phyloP scores from a whole-genome alignment of 2,888 invertebrate species.

The Schrankia costaestrigalis region DNA sequence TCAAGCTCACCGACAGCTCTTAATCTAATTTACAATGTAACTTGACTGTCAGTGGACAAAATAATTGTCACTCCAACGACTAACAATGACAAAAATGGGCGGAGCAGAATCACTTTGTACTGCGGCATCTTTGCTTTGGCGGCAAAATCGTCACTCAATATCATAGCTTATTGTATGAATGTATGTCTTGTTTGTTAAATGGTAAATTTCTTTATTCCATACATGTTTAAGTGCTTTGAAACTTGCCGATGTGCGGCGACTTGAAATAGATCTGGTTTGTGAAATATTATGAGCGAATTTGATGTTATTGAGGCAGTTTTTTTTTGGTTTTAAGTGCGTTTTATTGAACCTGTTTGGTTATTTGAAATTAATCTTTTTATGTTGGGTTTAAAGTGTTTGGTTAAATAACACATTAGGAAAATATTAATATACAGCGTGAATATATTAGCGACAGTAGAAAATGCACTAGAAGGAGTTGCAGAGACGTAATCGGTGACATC shows the following conservation, averaged over 20 bases:
- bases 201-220: slow-evolving; percentile 30
- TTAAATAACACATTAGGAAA: too few species aligned
- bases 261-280: slow-evolving; percentile 18
- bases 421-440: too few species aligned
- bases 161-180: too few species aligned
- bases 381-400: too few species aligned
- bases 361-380: neutral
- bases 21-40: slow-evolving; percentile 52
- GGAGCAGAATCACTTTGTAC: slow-evolving; percentile 48
- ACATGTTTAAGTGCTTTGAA: slow-evolving; percentile 31
- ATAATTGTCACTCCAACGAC: slow-evolving; percentile 13
- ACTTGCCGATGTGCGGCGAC: slow-evolving; percentile 25
- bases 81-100: slow-evolving; percentile 37
- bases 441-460: too few species aligned
- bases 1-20: slow-evolving; percentile 53
- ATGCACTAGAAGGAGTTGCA: too few species aligned
- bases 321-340: slow-evolving; percentile 4
- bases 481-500: too few species aligned
- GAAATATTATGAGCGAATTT: slow-evolving; percentile 28
- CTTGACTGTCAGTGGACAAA: slow-evolving; percentile 20
- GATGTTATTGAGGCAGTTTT: slow-evolving; percentile 2
- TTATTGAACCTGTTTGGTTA: slow-evolving; percentile 1
- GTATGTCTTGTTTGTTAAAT: slow-evolving; percentile 43
- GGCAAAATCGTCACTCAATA: slow-evolving; percentile 33
- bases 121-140: slow-evolving; percentile 39